A percentile compares a stretch with the other conserved stretches of the same genome.
phyloP scores from a whole-genome alignment of 2,797 vertebrate species.

The Enteromius unitaeniatus region DNA sequence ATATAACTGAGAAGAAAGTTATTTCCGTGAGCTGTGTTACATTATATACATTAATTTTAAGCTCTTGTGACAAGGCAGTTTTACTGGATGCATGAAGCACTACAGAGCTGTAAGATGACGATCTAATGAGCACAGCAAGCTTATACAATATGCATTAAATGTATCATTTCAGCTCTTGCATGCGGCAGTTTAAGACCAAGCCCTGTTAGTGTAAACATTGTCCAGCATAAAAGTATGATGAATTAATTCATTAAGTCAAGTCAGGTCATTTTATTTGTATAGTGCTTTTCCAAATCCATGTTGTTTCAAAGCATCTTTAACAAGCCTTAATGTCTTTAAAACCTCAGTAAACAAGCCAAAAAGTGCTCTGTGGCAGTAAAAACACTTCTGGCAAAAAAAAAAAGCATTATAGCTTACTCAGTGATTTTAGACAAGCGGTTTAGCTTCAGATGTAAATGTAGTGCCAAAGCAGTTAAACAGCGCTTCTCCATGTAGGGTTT shows the following conservation, averaged over 20 bases:
- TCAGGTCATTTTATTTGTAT: constrained; percentile 1
- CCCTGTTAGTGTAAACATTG: constrained; percentile 1
- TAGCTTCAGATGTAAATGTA: not conserved
- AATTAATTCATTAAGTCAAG: not conserved
- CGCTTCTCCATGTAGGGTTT: not conserved
- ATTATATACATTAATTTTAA: not conserved
- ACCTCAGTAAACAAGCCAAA: constrained; percentile 10
- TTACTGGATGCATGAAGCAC: not conserved
- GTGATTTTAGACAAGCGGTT: not conserved
- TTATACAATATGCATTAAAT: not conserved
- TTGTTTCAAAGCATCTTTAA: not conserved
- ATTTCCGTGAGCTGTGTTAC: not conserved
- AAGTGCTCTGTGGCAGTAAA: not conserved
- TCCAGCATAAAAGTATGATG: not conserved
- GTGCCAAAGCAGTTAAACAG: not conserved
- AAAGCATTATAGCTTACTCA: not conserved
- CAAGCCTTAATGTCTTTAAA: constrained; percentile 6
- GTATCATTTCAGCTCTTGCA: too few species aligned
- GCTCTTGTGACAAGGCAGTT: not conserved
- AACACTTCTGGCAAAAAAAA: not conserved
- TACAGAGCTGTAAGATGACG: not conserved
- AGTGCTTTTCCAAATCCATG: not conserved
- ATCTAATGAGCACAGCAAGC: not conserved
- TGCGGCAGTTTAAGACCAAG: not conserved
- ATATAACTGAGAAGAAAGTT: not conserved